A percentile compares a stretch with the other conserved stretches of the same genome.
These are phyloP conservation scores for Epinephelus awoara DNA, from an alignment of 2,797 vertebrate genomes.

Conservation along the genomic window DNA sequence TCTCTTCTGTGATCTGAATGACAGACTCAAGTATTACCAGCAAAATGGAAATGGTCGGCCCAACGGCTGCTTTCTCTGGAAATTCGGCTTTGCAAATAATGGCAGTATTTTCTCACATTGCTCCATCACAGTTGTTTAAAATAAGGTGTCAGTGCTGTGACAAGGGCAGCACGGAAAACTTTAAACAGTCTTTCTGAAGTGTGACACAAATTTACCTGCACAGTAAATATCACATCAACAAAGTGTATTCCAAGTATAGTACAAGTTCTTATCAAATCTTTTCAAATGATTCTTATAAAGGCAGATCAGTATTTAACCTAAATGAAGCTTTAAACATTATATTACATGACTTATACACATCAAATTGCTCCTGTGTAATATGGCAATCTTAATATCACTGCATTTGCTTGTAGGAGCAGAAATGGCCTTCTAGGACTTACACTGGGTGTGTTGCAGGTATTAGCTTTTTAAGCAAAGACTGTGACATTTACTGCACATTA, in stretches of 20 bases:
- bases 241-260: neutral
- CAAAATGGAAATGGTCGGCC: slow-evolving; percentile 27
- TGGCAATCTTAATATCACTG: neutral
- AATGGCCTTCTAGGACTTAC: neutral
- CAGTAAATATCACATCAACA: slow-evolving; percentile 2
- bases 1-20: slow-evolving; percentile 56
- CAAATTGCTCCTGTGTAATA: neutral
- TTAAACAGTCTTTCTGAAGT: neutral
- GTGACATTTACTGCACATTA: neutral
- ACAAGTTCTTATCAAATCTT: slow-evolving; percentile 3
- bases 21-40: slow-evolving; percentile 46
- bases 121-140: neutral
- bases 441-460: neutral
- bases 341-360: neutral
- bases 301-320: neutral
- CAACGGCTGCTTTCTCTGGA: neutral
- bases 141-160: slow-evolving; percentile 13
- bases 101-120: neutral
- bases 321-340: neutral
- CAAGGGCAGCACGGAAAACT: slow-evolving; percentile 10
- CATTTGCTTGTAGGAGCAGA: slow-evolving; percentile 5
- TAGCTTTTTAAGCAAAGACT: neutral
- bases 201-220: slow-evolving; percentile 4
- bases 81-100: slow-evolving; percentile 18
- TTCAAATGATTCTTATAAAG: neutral